phyloP scores from a whole-genome alignment of 2,113 vertebrate genomes.

The Proterorhinus semilunaris region DNA sequence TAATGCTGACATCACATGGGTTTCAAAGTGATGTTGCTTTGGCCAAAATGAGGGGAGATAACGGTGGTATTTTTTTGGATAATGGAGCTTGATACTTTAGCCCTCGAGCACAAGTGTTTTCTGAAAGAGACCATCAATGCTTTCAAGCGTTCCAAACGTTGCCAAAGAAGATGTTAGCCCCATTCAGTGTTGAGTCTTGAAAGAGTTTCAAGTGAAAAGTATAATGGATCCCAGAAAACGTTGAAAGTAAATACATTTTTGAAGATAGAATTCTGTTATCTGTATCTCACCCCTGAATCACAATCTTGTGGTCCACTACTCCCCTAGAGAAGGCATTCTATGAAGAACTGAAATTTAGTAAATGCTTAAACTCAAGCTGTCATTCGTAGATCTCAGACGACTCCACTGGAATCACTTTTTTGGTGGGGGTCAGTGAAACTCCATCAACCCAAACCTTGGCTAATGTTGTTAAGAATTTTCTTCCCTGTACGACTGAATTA shows the following conservation, averaged over 20 bases:
- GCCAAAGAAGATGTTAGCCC: conserved; percentile 7
- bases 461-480: too few species aligned
- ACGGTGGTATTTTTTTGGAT: conserved; percentile 47
- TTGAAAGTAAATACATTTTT: neutral
- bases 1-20: conserved; percentile 32
- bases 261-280: neutral
- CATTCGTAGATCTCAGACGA: too few species aligned
- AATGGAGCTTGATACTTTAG: conserved; percentile 48
- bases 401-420: too few species aligned
- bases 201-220: conserved; percentile 55
- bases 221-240: too few species aligned
- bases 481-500: too few species aligned
- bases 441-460: too few species aligned
- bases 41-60: conserved; percentile 44
- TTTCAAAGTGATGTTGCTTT: conserved; percentile 56
- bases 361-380: too few species aligned
- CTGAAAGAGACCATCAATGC: conserved; percentile 24
- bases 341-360: too few species aligned
- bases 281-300: neutral
- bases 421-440: too few species aligned
- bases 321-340: too few species aligned
- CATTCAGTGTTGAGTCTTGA: conserved; percentile 16
- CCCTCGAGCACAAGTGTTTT: conserved; percentile 49
- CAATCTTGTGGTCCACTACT: too few species aligned
- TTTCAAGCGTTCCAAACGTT: neutral